Conservation (phyloP, 1,140 invertebrate species). For the Heliconius congener region DNA sequence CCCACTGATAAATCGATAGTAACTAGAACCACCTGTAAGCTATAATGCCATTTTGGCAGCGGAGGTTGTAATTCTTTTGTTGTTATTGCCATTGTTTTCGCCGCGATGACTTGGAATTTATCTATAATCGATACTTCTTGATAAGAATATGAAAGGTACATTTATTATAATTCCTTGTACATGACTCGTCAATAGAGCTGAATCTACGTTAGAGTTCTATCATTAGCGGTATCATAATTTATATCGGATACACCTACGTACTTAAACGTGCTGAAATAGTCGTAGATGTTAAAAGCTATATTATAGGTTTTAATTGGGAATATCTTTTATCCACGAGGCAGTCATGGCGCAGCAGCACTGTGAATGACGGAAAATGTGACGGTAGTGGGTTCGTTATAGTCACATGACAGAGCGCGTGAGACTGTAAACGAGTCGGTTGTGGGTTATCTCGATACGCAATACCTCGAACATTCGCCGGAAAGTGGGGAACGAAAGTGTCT, state of each 20-base stretch:
- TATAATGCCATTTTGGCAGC: conserved; percentile 71
- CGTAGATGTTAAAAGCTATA: background rate
- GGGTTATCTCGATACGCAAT: no score
- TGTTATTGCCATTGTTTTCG: conserved; percentile 41
- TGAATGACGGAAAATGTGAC: no score
- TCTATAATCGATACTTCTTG: conserved; percentile 37
- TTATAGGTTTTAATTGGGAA: background rate
- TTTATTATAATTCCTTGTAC: conserved; percentile 35
- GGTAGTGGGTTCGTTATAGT: no score
- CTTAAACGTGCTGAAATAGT: conserved; percentile 14
- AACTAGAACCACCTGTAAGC: conserved; percentile 65
- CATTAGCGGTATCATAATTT: conserved; percentile 31
- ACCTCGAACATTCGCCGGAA: no score
- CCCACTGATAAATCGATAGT: conserved; percentile 65
- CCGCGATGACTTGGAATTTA: conserved; percentile 35
- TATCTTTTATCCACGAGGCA: background rate
- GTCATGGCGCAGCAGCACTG: no score
- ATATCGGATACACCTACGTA: conserved; percentile 27
- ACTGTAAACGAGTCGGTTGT: no score
- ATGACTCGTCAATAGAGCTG: conserved; percentile 34
- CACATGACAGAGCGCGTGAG: no score
- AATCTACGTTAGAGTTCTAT: conserved; percentile 28
- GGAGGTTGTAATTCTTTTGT: conserved; percentile 76
- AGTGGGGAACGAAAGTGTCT: no score
- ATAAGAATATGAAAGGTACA: conserved; percentile 32